Evolutionary conservation across 2,113 vertebrate species (phyloP), one percentile per base, ranked within the genome.

Genomic region (Oenanthe oenanthe): DNA sequence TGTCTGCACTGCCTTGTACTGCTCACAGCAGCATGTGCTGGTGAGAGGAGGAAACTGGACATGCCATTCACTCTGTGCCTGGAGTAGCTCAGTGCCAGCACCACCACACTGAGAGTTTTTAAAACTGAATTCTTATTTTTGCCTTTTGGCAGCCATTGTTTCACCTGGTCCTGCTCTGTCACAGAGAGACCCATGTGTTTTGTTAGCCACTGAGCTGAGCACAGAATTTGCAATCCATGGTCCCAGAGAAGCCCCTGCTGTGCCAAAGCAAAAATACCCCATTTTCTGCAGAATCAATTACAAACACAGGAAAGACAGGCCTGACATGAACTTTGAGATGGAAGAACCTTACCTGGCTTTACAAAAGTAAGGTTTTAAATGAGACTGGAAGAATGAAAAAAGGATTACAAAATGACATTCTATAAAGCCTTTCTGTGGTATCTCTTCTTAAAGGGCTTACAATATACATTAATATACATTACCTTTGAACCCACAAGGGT

Each of bases 171-270:
- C 61, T 72, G 7, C 50, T 45, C 36, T 79, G 17, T 75, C 17
- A 17, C 25, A 2, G 1, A 29, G 36, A 15, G 21, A 56, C 31
- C 10, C 17, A 1, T 29, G 34, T 57, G 66, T 58, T 84, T 63
- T 63, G 54, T 38, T 63, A 67, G 29, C 17, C 47, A 7, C 26
- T 81, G n/a, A 57, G 77, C 48, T 87, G 57, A 68, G 26, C 50
- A 21, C 40, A 45, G 61, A 16, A 14, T 73, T 38, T 6, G 0
- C 8, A 34, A 3, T 28, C 38, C 3, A 0, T 29, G 50, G 10
- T 85, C 26, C 21, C 14, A 21, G 26, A 82, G 24, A 45, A 83
- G 38, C 7, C n/a, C 40, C 72, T 67, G 12, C n/a, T 68, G 4
- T 26, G 13, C 28, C 29, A 40, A 31, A 65, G 61, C 26, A 58